A percentile compares a stretch with the other conserved stretches of the same genome.
Evolutionary conservation across 2,113 vertebrate genomes (phyloP).

Genomic region (Pleuronectes platessa): DNA sequence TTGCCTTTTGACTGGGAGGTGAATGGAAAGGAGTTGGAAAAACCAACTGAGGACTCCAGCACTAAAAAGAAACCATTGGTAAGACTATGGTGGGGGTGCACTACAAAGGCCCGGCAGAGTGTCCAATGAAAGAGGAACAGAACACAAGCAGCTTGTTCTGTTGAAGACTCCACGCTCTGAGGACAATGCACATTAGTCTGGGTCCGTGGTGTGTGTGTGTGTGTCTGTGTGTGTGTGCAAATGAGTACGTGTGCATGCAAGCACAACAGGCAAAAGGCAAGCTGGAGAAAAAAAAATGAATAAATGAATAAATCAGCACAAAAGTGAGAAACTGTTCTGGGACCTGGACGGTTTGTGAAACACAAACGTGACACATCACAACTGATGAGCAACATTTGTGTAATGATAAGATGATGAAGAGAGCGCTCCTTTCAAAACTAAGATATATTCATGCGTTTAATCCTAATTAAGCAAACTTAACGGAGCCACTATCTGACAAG

Average conservation of each 20-base stretch:
- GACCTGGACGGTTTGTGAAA: not conserved
- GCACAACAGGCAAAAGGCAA: constrained; percentile 11
- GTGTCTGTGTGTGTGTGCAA: constrained; percentile 10
- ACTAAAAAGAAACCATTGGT: constrained; percentile 68
- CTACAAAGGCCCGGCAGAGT: constrained; percentile 61
- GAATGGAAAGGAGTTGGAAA: constrained; percentile 78
- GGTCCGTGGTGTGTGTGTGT: constrained; percentile 25
- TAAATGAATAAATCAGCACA: constrained; percentile 8
- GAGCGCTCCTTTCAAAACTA: not conserved
- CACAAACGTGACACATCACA: not conserved
- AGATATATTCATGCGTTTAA: not conserved
- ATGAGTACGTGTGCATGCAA: not conserved
- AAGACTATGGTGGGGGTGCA: constrained; percentile 51
- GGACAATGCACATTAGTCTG: constrained; percentile 66
- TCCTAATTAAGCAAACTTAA: too few relatives aligned
- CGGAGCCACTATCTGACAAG: too few relatives aligned
- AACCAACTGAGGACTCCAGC: constrained; percentile 71
- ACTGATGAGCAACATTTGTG: not conserved
- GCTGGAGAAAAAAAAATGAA: constrained; percentile 7
- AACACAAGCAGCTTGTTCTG: constrained; percentile 76
- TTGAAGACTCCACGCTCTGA: constrained; percentile 56
- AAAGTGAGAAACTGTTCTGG: not conserved
- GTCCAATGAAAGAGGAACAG: constrained; percentile 65
- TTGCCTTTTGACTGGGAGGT: constrained; percentile 80
- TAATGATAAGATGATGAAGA: too few relatives aligned